phyloP scores from a whole-genome alignment of 2,888 invertebrate genomes.

The Drosophila gaucha region DNA sequence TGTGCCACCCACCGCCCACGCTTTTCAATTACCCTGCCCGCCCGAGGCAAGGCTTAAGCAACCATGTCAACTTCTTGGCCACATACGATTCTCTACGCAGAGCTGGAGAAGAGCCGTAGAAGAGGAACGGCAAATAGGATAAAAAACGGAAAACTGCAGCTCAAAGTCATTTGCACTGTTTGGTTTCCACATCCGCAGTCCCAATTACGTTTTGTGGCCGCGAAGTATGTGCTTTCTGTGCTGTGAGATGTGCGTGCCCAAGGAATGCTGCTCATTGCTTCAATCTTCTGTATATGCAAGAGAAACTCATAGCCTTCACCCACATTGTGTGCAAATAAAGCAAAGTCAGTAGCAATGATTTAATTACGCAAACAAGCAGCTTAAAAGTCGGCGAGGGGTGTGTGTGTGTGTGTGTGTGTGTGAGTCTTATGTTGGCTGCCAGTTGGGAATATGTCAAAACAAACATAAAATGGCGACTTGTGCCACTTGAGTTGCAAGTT shows the following conservation, averaged over 20 bases:
- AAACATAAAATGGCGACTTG: slow-evolving; percentile 65
- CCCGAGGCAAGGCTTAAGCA: slow-evolving; percentile 7
- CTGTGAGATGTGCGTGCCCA: slow-evolving; percentile 17
- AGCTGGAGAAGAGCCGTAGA: background rate
- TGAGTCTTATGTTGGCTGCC: background rate
- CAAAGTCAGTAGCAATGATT: slow-evolving; percentile 61
- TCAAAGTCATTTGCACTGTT: slow-evolving; percentile 69
- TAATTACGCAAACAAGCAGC: slow-evolving; percentile 62
- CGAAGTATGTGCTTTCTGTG: slow-evolving; percentile 25
- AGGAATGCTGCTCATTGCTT: slow-evolving; percentile 23
- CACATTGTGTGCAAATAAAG: slow-evolving; percentile 40
- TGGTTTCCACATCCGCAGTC: slow-evolving; percentile 63
- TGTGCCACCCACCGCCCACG: background rate
- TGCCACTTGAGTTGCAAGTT: slow-evolving; percentile 60
- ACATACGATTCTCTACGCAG: slow-evolving; percentile 1
- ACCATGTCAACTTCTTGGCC: slow-evolving; percentile 25
- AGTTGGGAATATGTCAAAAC: slow-evolving; percentile 57
- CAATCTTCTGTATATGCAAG: slow-evolving; percentile 4
- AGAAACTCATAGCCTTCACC: slow-evolving; percentile 22
- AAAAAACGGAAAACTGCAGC: slow-evolving; percentile 26
- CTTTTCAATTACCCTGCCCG: slow-evolving; percentile 25
- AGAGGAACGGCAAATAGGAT: background rate
- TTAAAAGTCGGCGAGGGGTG: background rate
- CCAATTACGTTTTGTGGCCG: slow-evolving; percentile 64
- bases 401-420: background rate